Evolutionary conservation across 2,888 invertebrate species (phyloP).

Genomic region (Scotopteryx bipunctaria): DNA sequence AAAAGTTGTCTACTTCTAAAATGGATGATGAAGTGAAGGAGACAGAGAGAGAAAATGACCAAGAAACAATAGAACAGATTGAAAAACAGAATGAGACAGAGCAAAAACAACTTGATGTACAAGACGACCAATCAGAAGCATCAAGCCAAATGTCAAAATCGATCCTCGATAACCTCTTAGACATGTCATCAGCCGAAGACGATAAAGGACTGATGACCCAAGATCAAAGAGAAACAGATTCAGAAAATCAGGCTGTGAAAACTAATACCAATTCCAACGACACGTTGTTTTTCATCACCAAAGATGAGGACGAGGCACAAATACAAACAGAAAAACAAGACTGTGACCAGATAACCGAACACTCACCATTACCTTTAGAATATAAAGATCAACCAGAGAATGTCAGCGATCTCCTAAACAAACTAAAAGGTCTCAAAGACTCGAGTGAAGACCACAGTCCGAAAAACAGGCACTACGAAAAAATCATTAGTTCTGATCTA

Average conservation of each 20-base stretch:
- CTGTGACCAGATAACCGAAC: conserved; percentile 8
- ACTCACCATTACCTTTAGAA: conserved; percentile 32
- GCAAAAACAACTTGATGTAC: neutral
- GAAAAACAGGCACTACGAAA: conserved; percentile 41
- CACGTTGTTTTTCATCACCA: conserved; percentile 49
- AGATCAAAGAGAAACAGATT: conserved; percentile 1
- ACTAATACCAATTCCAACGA: conserved; percentile 37
- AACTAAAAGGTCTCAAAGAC: conserved; percentile 37
- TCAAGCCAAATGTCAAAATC: conserved; percentile 33
- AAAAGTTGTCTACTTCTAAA: conserved; percentile 1
- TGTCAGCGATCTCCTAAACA: conserved; percentile 34
- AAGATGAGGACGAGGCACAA: conserved; percentile 43
- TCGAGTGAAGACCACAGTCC: conserved; percentile 8
- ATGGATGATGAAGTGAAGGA: neutral
- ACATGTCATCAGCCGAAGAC: conserved; percentile 50
- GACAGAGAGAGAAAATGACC: neutral
- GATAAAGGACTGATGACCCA: conserved; percentile 3
- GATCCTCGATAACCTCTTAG: conserved; percentile 52
- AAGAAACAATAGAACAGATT: conserved; percentile 3
- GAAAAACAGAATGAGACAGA: conserved; percentile 3
- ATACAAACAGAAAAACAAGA: conserved; percentile 17
- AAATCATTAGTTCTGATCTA: conserved; percentile 35
- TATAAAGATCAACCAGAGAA: conserved; percentile 31
- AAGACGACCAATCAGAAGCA: neutral
- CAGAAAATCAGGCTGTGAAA: neutral